Percentiles rank a stretch among this genome's conserved stretches.
Evolutionary conservation across 2,113 vertebrate genomes (phyloP).

Genomic region (Oceanites oceanicus): DNA sequence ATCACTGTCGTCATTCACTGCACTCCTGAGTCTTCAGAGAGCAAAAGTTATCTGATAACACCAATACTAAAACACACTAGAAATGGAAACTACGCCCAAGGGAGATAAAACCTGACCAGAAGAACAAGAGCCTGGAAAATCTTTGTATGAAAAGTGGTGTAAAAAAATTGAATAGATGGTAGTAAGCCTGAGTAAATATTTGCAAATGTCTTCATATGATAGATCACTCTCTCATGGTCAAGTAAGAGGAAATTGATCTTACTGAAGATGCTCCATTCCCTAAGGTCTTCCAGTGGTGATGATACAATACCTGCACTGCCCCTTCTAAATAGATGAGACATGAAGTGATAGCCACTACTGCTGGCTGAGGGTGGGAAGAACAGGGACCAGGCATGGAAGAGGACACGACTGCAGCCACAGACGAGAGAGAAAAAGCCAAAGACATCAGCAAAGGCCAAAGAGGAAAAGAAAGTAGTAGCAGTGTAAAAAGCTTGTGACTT

Average conservation of each 20-base stretch:
- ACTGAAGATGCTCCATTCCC: not conserved
- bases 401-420: accelerated
- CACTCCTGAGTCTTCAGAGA: not conserved
- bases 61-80: not conserved
- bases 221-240: not conserved
- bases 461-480: not conserved
- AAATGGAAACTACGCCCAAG: not conserved
- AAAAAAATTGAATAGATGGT: not conserved
- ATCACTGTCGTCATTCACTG: not conserved
- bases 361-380: not conserved
- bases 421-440: not conserved
- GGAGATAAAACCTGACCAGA: not conserved
- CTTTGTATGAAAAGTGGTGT: not conserved
- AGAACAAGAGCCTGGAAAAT: not conserved
- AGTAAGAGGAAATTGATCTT: not conserved
- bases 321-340: not conserved
- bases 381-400: not conserved
- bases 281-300: not conserved
- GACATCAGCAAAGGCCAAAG: not conserved
- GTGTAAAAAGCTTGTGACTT: not conserved
- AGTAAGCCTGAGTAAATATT: not conserved
- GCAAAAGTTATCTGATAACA: not conserved
- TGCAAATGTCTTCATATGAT: not conserved
- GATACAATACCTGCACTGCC: not conserved
- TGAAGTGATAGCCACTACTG: not conserved